These are phyloP conservation scores for Bombyx mandarina DNA, from an alignment of 1,140 invertebrate genomes.

Conservation along the genomic window DNA sequence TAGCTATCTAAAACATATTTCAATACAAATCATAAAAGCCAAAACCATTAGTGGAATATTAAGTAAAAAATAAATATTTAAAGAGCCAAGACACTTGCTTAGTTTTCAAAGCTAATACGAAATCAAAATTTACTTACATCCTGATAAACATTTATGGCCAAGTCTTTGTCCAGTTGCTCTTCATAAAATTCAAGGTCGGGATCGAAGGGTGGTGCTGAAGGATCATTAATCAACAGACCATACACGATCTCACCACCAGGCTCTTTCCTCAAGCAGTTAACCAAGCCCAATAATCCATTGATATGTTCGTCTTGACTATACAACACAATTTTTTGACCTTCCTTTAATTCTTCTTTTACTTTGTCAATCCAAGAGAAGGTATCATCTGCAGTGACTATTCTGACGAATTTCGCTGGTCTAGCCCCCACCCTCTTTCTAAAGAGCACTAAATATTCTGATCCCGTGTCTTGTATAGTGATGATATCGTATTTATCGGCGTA, in stretches of 20 bases:
- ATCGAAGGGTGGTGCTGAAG: conserved; percentile 76
- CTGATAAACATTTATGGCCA: conserved; percentile 86
- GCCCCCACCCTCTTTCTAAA: conserved; percentile 52
- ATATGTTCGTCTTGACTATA: conserved; percentile 74
- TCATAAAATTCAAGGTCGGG: conserved; percentile 75
- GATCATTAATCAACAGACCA: conserved; percentile 77
- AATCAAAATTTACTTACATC: conserved; percentile 59
- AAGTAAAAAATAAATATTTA: too few relatives aligned
- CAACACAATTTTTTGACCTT: conserved; percentile 71
- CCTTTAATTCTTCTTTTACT: conserved; percentile 71
- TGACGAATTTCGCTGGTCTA: conserved; percentile 58
- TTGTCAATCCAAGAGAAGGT: conserved; percentile 57
- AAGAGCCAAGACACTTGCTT: too few relatives aligned
- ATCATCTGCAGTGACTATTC: conserved; percentile 38
- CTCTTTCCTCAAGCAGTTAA: conserved; percentile 81
- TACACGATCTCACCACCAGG: conserved; percentile 75
- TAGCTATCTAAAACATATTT: too few relatives aligned
- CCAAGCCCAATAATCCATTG: conserved; percentile 88
- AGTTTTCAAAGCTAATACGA: too few relatives aligned
- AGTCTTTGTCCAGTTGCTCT: conserved; percentile 78
- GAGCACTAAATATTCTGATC: conserved; percentile 57
- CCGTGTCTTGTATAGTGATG: conserved; percentile 53
- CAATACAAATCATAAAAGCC: too few relatives aligned
- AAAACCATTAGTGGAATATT: too few relatives aligned
- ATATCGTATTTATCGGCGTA: conserved; percentile 51